These are phyloP conservation scores for Amphipoea lucens DNA, from an alignment of 2,888 invertebrate genomes.

Conservation along the genomic window DNA sequence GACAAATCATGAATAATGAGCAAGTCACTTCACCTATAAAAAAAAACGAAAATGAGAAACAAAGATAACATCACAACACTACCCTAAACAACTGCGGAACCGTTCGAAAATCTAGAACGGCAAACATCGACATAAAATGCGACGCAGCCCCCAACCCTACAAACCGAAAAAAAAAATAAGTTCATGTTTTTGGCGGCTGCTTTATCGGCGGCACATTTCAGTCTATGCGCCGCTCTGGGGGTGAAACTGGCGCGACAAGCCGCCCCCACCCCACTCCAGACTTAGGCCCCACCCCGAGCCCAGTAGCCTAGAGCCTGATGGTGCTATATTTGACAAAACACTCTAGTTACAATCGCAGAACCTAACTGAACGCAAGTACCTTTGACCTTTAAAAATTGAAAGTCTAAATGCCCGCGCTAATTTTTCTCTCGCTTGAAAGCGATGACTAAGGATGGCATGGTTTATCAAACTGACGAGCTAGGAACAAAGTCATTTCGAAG, in stretches of 20 bases:
- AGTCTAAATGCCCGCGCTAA: conserved; percentile 59
- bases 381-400: conserved; percentile 68
- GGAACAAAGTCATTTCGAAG: conserved; percentile 61
- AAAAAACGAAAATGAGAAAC: neutral
- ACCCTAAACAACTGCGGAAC: conserved; percentile 40
- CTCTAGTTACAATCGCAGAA: conserved; percentile 67
- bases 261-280: conserved; percentile 61
- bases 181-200: conserved; percentile 76
- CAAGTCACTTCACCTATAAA: neutral
- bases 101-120: conserved; percentile 59
- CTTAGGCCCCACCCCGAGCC: conserved; percentile 56
- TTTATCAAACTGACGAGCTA: conserved; percentile 65
- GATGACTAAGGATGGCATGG: conserved; percentile 68
- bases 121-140: conserved; percentile 56
- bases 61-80: conserved; percentile 47
- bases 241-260: conserved; percentile 72
- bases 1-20: neutral
- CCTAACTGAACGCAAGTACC: conserved; percentile 66
- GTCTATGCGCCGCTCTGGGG: conserved; percentile 75
- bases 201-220: conserved; percentile 79
- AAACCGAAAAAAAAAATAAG: conserved; percentile 69
- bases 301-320: conserved; percentile 69
- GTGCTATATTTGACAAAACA: conserved; percentile 75
- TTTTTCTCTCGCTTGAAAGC: conserved; percentile 72
- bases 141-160: conserved; percentile 47